Base-by-base conservation (phyloP, 2,797 vertebrate species). In the Rhinichthys osculus region DNA sequence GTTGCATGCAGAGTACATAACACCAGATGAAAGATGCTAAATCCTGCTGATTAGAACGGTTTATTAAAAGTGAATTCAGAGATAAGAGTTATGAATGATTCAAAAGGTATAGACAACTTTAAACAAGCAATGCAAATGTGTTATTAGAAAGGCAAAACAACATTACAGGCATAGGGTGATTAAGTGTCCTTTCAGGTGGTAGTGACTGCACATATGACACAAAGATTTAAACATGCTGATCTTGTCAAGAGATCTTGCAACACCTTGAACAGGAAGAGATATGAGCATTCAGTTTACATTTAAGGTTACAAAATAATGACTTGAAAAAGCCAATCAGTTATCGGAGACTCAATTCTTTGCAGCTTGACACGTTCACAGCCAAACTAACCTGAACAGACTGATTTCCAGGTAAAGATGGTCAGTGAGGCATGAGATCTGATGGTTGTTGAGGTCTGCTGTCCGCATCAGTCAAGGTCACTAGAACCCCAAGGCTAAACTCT, bases 401-500 rank as follows among this genome's bases (percentile, higher is more conserved):
- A n/a, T 74, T 11, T 71, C 30, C 35, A 4, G 7, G 4, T 80
- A 50, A 35, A 76, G 40, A 23, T 44, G 57, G 19, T 66, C 70
- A 86, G 30, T 81, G 70, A 76, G 44, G 42, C 78, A 81, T 76
- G 42, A 17, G 13, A 66, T 66, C 62, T 66, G 27, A 66, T 33
- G 27, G 27, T 30, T 27, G 21, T 5, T 13, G 62, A 30, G 27
- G 40, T 54, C 57, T 73, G 78, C 67, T 66, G 57, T 81, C 35
- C n/a, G 47, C 59, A 69, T 69, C 54, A n/a, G 54, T 59, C 21
- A 23, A 23, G 54, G 21, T 59, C 54, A 59, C 54, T 59, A 21
- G 54, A 59, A 59, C 35, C 84, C 57, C 33, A 23, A 14, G 42
- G 27, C 7, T 70, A 44, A n/a, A 57, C 17, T 52, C 66, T 16